Conservation (phyloP, 2,797 vertebrate species). For the Phoeniculus purpureus region DNA sequence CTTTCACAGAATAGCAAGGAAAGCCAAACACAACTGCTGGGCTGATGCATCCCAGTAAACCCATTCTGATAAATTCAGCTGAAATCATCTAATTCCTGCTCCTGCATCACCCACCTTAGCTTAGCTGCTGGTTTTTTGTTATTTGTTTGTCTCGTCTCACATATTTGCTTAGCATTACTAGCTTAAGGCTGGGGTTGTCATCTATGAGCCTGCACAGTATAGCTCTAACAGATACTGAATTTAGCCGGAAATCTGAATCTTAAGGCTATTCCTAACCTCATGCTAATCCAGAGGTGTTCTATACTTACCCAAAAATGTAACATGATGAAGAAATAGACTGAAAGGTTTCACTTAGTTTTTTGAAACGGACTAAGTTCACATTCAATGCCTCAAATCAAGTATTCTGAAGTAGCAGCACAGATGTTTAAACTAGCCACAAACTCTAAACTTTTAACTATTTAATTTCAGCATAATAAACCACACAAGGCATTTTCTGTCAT, state of each 20-base stretch:
- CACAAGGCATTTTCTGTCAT: conserved; percentile 3
- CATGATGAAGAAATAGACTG: not conserved
- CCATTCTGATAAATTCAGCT: not conserved
- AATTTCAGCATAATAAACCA: conserved; percentile 21
- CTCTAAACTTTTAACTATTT: conserved; percentile 34
- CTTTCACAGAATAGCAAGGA: fast-evolving
- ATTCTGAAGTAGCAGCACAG: not conserved
- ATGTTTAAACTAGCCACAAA: conserved; percentile 1
- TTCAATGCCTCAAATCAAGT: not conserved
- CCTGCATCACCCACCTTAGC: not conserved
- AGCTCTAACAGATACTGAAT: not conserved
- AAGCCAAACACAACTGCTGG: not conserved
- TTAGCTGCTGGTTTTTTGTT: not conserved
- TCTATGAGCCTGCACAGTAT: not conserved
- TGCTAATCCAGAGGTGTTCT: not conserved
- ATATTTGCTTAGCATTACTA: not conserved
- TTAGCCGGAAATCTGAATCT: not conserved
- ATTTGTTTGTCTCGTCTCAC: not conserved
- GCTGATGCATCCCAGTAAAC: not conserved
- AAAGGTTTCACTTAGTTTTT: not conserved
- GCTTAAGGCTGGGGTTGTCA: not conserved
- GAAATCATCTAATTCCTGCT: not conserved
- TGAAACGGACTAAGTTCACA: not conserved
- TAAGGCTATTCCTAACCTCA: not conserved
- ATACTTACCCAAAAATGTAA: not conserved